These are phyloP conservation scores for Folsomia manolachei DNA, from an alignment of 2,888 invertebrate species.

Conservation along the genomic window DNA sequence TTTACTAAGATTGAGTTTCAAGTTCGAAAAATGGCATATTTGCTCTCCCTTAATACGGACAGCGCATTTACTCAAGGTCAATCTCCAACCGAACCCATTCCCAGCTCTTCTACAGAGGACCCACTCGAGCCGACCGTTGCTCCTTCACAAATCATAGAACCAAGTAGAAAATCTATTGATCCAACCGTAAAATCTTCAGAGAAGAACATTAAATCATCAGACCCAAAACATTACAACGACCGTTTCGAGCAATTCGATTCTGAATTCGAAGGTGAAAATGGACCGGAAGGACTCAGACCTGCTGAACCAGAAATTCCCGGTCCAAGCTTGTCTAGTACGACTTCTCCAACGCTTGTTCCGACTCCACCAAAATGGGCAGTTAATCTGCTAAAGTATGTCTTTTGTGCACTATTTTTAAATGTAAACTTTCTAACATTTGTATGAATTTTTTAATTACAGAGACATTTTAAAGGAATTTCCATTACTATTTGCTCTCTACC, in stretches of 20 bases:
- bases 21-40: constrained; percentile 31
- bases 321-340: too few species aligned
- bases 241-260: neutral
- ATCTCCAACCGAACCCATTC: neutral
- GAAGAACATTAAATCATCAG: too few species aligned
- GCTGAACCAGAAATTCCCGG: too few species aligned
- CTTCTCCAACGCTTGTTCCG: constrained; percentile 23
- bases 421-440: neutral
- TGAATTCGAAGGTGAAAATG: neutral
- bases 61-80: constrained; percentile 17
- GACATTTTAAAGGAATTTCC: constrained; percentile 17
- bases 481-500: constrained; percentile 22
- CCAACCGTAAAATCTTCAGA: neutral
- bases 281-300: too few species aligned
- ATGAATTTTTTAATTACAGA: neutral
- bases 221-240: too few species aligned
- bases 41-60: constrained; percentile 28
- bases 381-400: constrained; percentile 24
- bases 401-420: too few species aligned
- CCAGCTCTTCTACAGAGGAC: too few species aligned
- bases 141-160: neutral
- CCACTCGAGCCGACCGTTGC: neutral
- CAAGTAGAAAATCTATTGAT: neutral
- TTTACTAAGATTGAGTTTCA: constrained; percentile 28
- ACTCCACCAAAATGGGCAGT: constrained; percentile 34